Percentiles rank a stretch among this genome's conserved stretches.
phyloP scores from a whole-genome alignment of 2,888 invertebrate species.

The Troilus luridus region DNA sequence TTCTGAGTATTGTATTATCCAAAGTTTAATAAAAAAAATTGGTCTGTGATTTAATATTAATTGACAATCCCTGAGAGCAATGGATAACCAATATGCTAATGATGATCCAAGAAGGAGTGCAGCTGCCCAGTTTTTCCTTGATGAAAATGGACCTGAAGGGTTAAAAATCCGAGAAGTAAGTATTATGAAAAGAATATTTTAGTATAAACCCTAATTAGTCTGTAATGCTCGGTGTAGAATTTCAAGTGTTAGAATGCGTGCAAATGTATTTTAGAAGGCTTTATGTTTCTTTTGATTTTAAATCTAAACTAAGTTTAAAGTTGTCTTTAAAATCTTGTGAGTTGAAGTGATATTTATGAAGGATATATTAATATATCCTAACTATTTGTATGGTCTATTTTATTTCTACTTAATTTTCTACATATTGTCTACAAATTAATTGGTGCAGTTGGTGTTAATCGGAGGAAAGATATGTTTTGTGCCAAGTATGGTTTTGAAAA shows the following conservation, averaged over 20 bases:
- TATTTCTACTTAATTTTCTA: too few species aligned
- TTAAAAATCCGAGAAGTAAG: constrained; percentile 50
- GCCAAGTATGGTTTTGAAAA: too few species aligned
- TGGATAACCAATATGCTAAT: constrained; percentile 53
- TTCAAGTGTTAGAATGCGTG: not conserved
- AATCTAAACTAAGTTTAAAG: not conserved
- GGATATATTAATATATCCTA: too few species aligned
- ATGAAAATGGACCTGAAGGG: constrained; percentile 60
- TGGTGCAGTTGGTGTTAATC: too few species aligned
- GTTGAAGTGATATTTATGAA: too few species aligned
- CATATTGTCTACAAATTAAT: too few species aligned
- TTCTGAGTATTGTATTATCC: not conserved
- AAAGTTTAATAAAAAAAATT: not conserved
- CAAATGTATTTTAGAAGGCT: not conserved
- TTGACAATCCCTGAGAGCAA: not conserved
- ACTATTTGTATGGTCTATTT: too few species aligned
- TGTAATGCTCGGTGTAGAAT: not conserved
- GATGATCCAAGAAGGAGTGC: constrained; percentile 64
- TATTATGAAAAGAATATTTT: not conserved
- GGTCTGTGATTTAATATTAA: not conserved
- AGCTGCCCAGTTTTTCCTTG: constrained; percentile 65
- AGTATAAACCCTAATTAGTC: not conserved
- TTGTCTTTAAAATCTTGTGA: too few species aligned
- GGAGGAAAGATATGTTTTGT: too few species aligned
- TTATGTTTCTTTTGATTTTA: not conserved